These are phyloP conservation scores for Notolepis coatsorum DNA, from an alignment of 2,797 vertebrate species.

Conservation along the genomic window DNA sequence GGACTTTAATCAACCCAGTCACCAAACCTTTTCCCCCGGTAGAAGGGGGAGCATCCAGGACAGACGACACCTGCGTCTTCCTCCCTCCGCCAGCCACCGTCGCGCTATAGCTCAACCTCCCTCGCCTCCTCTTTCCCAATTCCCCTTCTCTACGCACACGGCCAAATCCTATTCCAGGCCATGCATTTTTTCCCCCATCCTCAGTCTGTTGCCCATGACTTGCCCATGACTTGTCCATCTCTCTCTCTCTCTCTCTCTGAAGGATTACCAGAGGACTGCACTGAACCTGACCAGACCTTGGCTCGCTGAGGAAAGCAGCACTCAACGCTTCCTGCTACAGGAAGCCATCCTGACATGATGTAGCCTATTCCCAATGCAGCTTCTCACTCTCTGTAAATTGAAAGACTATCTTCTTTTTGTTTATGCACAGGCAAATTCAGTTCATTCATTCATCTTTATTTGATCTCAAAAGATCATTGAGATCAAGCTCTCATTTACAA, in stretches of 20 bases:
- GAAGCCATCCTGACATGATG: background rate
- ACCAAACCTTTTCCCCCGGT: background rate
- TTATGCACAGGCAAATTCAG: conserved; percentile 11
- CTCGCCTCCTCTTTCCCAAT: background rate
- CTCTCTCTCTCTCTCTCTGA: background rate
- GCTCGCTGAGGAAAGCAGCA: background rate
- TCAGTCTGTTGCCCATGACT: no score
- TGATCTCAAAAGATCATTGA: no score
- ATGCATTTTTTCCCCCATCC: background rate
- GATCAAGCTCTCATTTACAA: no score
- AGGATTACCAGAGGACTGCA: background rate
- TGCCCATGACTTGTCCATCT: background rate
- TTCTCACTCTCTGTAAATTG: conserved; percentile 3
- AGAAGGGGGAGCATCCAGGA: no score
- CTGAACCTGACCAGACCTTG: background rate
- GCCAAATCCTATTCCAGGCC: background rate
- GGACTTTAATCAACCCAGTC: conserved; percentile 26
- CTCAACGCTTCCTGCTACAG: background rate
- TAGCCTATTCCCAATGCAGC: background rate
- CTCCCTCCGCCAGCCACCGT: background rate
- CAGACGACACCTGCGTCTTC: no score
- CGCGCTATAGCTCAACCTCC: background rate
- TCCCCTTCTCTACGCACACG: background rate
- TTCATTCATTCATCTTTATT: no score
- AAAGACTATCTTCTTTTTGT: conserved; percentile 20